A percentile compares a stretch with the other conserved stretches of the same genome.
phyloP scores from a whole-genome alignment of 1,140 invertebrate genomes.

The Drosophila mayri region DNA sequence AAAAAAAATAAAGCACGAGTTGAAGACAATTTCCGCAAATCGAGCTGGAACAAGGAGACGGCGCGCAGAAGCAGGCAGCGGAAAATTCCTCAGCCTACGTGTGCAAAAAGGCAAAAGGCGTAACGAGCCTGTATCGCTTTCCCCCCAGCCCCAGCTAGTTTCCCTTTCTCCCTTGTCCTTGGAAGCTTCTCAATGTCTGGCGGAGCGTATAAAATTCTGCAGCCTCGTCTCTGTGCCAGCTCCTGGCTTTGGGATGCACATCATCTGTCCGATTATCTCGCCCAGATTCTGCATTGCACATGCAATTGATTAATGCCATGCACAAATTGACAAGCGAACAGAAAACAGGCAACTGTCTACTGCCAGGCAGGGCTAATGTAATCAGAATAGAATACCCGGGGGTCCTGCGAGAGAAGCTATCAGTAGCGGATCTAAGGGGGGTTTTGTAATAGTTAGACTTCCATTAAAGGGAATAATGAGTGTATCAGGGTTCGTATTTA shows the following conservation, averaged over 20 bases:
- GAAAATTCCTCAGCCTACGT: constrained; percentile 47
- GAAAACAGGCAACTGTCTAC: constrained; percentile 13
- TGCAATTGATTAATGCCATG: constrained; percentile 49
- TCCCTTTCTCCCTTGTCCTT: background rate
- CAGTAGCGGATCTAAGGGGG: background rate
- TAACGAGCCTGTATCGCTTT: constrained; percentile 40
- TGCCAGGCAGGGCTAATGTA: constrained; percentile 3
- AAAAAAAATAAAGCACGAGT: constrained; percentile 31
- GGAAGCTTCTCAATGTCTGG: constrained; percentile 38
- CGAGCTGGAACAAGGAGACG: constrained; percentile 3
- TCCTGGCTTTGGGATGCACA: background rate
- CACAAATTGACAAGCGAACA: constrained; percentile 46
- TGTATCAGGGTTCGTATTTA: too few species aligned
- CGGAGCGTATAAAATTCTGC: constrained; percentile 28
- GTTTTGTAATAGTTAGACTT: background rate
- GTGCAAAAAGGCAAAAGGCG: constrained; percentile 45
- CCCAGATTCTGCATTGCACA: constrained; percentile 41
- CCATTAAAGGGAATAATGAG: background rate
- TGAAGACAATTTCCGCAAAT: constrained; percentile 65
- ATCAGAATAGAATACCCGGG: constrained; percentile 15
- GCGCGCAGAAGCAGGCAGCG: constrained; percentile 39
- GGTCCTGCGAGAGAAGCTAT: background rate
- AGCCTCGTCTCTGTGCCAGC: constrained; percentile 2
- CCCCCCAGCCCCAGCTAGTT: background rate
- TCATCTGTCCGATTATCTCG: constrained; percentile 51